Conservation (phyloP, 2,113 vertebrate genomes). For the Phyllostomus discolor region DNA sequence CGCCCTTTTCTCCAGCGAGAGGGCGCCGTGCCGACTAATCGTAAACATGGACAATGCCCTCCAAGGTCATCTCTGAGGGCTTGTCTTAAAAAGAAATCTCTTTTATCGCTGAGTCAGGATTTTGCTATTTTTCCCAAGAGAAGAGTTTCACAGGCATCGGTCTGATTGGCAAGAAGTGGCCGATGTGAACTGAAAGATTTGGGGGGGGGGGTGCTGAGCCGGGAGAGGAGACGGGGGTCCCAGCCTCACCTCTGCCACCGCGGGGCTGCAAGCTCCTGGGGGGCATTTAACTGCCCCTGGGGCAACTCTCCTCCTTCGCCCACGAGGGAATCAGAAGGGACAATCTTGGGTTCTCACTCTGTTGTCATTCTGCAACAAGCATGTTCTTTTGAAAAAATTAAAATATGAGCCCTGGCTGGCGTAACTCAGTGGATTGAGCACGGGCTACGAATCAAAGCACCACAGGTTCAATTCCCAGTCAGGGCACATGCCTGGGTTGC, state of each 20-base stretch:
- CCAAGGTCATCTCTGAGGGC: conserved; percentile 41
- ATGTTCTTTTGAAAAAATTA: not conserved
- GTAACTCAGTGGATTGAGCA: too few species aligned
- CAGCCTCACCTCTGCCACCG: not conserved
- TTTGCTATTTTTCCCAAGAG: not conserved
- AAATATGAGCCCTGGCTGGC: too few species aligned
- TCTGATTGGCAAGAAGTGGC: not conserved
- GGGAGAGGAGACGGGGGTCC: not conserved
- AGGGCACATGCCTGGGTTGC: too few species aligned
- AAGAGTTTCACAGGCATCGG: not conserved
- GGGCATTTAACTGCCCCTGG: not conserved
- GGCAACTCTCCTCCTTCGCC: not conserved
- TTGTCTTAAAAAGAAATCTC: conserved; percentile 25
- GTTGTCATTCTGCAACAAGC: not conserved
- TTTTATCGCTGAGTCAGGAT: not conserved
- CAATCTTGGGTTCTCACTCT: not conserved
- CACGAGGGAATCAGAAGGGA: not conserved
- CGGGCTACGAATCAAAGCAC: too few species aligned
- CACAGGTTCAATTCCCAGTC: too few species aligned
- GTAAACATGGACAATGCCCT: conserved; percentile 30
- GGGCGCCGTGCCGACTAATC: conserved; percentile 35
- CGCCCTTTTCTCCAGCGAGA: conserved; percentile 53
- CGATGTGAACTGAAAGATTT: not conserved
- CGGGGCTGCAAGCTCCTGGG: not conserved
- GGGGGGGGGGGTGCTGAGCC: rapidly evolving